Percentiles rank a stretch among this genome's conserved stretches.
Conservation (phyloP, 1,140 invertebrate genomes). For the Neelides sp. region DNA sequence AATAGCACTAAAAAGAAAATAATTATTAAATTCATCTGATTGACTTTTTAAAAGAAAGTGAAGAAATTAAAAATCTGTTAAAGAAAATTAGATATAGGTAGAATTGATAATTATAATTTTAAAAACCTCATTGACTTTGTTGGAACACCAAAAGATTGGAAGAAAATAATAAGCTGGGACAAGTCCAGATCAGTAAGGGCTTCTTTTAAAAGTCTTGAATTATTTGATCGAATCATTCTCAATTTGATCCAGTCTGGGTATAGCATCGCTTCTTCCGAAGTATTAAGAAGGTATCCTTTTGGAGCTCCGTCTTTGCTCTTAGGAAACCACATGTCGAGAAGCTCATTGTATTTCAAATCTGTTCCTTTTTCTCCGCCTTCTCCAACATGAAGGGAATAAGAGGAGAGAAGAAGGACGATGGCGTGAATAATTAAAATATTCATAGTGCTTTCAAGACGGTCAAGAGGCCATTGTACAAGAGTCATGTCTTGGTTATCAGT, state of each 20-base stretch:
- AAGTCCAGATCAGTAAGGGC: conserved; percentile 75
- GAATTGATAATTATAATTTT: conserved; percentile 10
- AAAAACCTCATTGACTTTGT: conserved; percentile 64
- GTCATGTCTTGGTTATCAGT: conserved; percentile 48
- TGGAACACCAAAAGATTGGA: conserved; percentile 91
- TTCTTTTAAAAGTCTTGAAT: conserved; percentile 66
- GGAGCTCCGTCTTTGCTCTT: conserved; percentile 41
- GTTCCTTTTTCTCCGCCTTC: not conserved
- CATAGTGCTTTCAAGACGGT: conserved; percentile 52
- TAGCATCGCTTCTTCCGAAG: conserved; percentile 69
- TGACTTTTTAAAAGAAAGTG: not conserved
- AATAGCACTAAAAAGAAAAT: conserved; percentile 44
- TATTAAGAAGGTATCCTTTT: conserved; percentile 66
- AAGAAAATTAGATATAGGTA: not conserved
- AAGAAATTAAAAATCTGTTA: conserved; percentile 4
- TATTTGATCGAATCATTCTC: conserved; percentile 77
- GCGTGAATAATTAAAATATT: conserved; percentile 84
- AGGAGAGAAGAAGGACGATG: conserved; percentile 83
- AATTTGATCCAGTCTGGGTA: conserved; percentile 90
- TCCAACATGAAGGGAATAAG: conserved; percentile 31
- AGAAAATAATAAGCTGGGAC: conserved; percentile 80
- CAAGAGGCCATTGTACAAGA: conserved; percentile 68
- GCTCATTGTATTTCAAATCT: conserved; percentile 39
- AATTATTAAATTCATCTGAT: not conserved
- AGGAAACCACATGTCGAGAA: conserved; percentile 57